Evolutionary conservation across 2,888 invertebrate genomes (phyloP).

Genomic region (Vandiemenella viatica): DNA sequence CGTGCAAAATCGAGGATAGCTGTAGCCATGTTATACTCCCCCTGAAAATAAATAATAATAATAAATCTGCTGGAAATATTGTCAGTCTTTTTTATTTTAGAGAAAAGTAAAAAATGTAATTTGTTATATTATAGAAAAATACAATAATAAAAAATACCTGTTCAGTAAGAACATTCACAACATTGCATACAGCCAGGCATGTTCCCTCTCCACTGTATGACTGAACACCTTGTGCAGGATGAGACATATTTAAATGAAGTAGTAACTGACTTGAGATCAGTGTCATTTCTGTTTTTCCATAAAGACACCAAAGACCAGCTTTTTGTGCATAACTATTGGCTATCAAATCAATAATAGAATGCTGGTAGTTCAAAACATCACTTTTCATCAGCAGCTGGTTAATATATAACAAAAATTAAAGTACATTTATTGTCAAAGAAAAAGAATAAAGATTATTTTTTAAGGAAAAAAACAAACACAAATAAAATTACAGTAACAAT

Average conservation of each 20-base stretch:
- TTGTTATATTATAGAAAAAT: too few relatives aligned
- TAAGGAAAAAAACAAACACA: too few relatives aligned
- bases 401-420: too few relatives aligned
- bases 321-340: slow-evolving; percentile 67
- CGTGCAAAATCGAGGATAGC: slow-evolving; percentile 45
- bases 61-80: neutral
- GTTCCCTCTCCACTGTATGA: slow-evolving; percentile 50
- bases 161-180: slow-evolving; percentile 40
- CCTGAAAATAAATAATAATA: slow-evolving; percentile 22
- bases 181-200: slow-evolving; percentile 52
- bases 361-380: slow-evolving; percentile 71
- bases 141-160: slow-evolving; percentile 28
- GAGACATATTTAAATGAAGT: slow-evolving; percentile 51
- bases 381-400: slow-evolving; percentile 61
- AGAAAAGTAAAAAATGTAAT: neutral
- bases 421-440: too few relatives aligned
- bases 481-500: too few relatives aligned
- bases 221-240: slow-evolving; percentile 24
- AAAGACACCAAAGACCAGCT: slow-evolving; percentile 73
- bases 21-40: slow-evolving; percentile 40
- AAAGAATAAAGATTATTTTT: too few relatives aligned
- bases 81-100: neutral
- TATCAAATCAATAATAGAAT: slow-evolving; percentile 66
- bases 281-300: slow-evolving; percentile 75
- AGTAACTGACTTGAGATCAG: slow-evolving; percentile 65